These are phyloP conservation scores for Steatocranus sp. DNA, from an alignment of 2,797 vertebrate species.

Conservation along the genomic window DNA sequence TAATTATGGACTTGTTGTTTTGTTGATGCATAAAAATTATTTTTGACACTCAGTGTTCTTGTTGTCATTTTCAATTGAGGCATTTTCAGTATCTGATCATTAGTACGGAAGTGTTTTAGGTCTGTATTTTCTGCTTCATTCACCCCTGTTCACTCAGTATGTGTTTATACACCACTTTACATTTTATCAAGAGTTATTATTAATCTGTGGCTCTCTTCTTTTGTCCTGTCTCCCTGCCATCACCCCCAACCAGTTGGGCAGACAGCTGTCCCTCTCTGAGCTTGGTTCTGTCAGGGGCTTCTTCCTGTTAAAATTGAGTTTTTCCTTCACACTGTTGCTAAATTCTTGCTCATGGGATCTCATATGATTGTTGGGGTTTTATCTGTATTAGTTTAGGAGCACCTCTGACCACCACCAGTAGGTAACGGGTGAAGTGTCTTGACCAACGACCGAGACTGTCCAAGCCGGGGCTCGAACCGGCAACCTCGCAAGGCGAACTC, in stretches of 20 bases:
- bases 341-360: neutral
- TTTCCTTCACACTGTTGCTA: neutral
- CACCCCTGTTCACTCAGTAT: neutral
- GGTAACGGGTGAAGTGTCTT: too few relatives aligned
- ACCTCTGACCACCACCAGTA: too few relatives aligned
- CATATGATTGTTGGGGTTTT: neutral
- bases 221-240: neutral
- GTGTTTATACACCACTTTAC: neutral
- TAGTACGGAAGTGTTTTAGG: neutral
- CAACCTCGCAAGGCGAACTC: too few relatives aligned
- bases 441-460: too few relatives aligned
- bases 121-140: neutral
- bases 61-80: neutral
- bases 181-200: neutral
- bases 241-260: neutral
- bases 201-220: neutral
- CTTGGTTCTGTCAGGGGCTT: neutral
- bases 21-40: neutral
- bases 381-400: neutral
- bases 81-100: neutral
- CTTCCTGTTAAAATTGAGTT: neutral
- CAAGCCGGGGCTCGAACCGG: too few relatives aligned
- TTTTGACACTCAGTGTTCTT: neutral
- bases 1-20: neutral
- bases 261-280: neutral